Base-by-base conservation (phyloP, 2,797 vertebrate species). In the Threskiornis aethiopicus region DNA sequence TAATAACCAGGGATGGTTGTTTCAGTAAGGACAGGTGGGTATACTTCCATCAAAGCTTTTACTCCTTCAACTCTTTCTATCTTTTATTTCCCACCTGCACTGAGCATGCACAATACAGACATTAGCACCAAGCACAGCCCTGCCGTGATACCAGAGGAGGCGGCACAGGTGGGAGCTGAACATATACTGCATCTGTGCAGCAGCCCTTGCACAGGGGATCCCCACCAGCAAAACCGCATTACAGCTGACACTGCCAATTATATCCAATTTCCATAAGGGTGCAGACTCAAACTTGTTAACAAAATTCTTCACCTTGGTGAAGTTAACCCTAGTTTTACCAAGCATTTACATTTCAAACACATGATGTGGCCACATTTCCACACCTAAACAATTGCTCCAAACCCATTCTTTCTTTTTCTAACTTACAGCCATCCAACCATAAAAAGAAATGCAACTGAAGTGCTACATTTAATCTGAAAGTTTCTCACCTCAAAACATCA, bases 41-140 rank as follows among this genome's bases (percentile, higher is more conserved):
- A 41, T 61, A 14, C 14, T 44, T 67, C 21, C 41, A 72, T 15
- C 11, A 5, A 3, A 28, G n/a, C 4, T 67, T 70, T 29, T 13
- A 3, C 0, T 1, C 31, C 35, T 41, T 47, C 71, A 55, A 3
- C 9, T 65, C 20, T 31, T 10, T 18, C 16, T 65, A 8, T 15
- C 10, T 6, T n/a, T 22, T 8, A 6, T 5, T n/a, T 66, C 44
- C 19, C 29, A 41, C 39, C 14, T 16, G n/a, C 46, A 11, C 10
- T 1, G 3, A 39, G 31, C 1, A 0, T 0, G 5, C 37, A 4
- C 22, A 13, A 5, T 2, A 9, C 0, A 1, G 46, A 16, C 3
- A 2, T 3, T 2, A 29, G 15, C 28, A 10, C 13, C 16, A 1
- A 6, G 22, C 25, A 41, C 28, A 14, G 22, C 57, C 35, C 22